Percentiles rank a stretch among this genome's conserved stretches.
These are phyloP conservation scores for Phaetusa simplex DNA, from an alignment of 2,113 vertebrate species.

Conservation along the genomic window DNA sequence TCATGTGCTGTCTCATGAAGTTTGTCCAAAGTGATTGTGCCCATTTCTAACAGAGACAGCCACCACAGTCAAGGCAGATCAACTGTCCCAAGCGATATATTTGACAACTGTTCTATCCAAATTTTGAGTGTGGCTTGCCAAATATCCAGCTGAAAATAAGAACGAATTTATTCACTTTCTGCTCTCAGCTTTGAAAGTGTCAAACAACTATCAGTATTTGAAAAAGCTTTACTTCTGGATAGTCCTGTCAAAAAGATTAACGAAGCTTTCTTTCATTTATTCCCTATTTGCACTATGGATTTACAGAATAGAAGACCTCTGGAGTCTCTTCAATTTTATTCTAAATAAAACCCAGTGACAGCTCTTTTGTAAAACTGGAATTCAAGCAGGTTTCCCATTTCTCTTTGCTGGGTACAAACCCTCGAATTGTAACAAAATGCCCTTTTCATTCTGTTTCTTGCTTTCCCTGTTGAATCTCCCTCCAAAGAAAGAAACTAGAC, in stretches of 20 bases:
- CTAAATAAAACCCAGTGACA: background rate
- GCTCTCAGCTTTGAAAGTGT: background rate
- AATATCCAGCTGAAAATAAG: background rate
- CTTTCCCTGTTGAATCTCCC: background rate
- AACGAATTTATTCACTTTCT: background rate
- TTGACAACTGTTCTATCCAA: background rate
- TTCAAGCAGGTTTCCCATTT: background rate
- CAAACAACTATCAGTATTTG: background rate
- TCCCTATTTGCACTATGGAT: background rate
- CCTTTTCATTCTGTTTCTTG: background rate
- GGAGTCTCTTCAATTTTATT: background rate
- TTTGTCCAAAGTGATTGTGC: background rate
- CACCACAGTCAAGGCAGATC: background rate
- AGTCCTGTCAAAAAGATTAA: constrained; percentile 34
- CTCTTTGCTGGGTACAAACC: background rate
- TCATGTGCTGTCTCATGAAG: accelerated
- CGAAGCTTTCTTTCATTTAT: background rate
- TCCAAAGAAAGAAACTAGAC: background rate
- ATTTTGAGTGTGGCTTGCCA: background rate
- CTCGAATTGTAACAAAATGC: background rate
- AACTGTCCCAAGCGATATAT: background rate
- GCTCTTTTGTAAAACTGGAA: background rate
- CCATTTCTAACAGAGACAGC: background rate
- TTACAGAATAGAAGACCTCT: background rate
- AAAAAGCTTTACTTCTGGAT: constrained; percentile 20